phyloP scores from a whole-genome alignment of 2,888 invertebrate genomes.

The Cosmopolites sordidus region DNA sequence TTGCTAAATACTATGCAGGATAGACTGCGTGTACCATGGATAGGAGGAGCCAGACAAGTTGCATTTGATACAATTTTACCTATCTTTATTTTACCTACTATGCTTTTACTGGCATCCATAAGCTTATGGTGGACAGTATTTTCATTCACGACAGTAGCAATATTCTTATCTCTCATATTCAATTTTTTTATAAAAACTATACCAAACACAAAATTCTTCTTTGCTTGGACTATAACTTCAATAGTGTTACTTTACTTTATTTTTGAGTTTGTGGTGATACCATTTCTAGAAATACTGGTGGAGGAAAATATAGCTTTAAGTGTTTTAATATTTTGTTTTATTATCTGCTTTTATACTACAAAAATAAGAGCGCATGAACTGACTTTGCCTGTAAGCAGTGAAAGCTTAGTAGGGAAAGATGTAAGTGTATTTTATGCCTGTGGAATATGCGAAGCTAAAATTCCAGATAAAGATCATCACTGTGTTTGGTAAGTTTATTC shows the following conservation, averaged over 20 bases:
- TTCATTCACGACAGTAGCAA: conserved; percentile 38
- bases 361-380: conserved; percentile 36
- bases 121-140: conserved; percentile 48
- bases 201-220: conserved; percentile 65
- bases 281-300: conserved; percentile 64
- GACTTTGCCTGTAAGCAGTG: conserved; percentile 42
- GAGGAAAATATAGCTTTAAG: conserved; percentile 61
- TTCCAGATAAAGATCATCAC: conserved; percentile 73
- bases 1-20: conserved; percentile 49
- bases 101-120: conserved; percentile 50
- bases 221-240: conserved; percentile 69
- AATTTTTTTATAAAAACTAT: conserved; percentile 38
- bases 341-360: conserved; percentile 48
- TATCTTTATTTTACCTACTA: conserved; percentile 49
- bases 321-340: conserved; percentile 49
- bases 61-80: conserved; percentile 52
- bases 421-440: conserved; percentile 71
- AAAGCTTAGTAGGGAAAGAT: conserved; percentile 54
- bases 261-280: conserved; percentile 68
- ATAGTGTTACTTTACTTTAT: conserved; percentile 61
- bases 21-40: conserved; percentile 56
- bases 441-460: conserved; percentile 75
- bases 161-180: conserved; percentile 39
- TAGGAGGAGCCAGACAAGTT: conserved; percentile 55
- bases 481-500: conserved; percentile 67